phyloP scores from a whole-genome alignment of 2,797 vertebrate genomes.

The Microcaecilia unicolor region DNA sequence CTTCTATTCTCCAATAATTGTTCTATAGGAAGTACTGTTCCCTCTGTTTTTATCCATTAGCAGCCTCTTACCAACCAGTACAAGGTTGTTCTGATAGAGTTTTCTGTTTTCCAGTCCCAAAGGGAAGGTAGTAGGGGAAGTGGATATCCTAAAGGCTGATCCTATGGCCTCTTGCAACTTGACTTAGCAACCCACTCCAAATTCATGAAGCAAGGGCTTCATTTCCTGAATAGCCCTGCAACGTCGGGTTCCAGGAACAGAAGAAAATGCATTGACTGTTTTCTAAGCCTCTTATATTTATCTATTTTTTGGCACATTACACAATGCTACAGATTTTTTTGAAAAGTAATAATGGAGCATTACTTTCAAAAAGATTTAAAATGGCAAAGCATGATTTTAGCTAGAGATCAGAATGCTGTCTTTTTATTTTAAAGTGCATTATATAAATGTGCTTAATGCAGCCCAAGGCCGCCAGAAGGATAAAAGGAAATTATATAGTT shows the following conservation, averaged over 20 bases:
- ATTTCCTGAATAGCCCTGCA: constrained; percentile 13
- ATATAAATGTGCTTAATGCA: too few relatives aligned
- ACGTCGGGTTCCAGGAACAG: not conserved
- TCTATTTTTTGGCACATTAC: not conserved
- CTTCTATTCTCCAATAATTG: constrained; percentile 1
- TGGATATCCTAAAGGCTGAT: constrained; percentile 10
- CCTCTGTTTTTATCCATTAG: constrained; percentile 6
- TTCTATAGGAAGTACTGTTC: constrained; percentile 4
- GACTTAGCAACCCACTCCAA: not conserved
- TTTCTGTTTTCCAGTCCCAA: constrained; percentile 9
- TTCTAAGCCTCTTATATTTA: constrained; percentile 5
- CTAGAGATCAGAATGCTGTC: not conserved
- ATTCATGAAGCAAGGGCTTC: constrained; percentile 15
- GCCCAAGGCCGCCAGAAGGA: too few relatives aligned
- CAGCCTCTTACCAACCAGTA: not conserved
- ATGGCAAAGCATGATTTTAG: not conserved
- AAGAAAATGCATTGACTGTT: constrained; percentile 9
- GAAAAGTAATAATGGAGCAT: not conserved
- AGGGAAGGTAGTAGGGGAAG: constrained; percentile 19
- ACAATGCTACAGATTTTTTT: not conserved
- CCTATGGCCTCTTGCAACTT: not conserved
- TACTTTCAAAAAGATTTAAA: constrained; percentile 11
- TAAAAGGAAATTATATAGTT: too few relatives aligned
- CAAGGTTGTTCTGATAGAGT: not conserved
- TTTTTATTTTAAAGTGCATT: constrained; percentile 5